phyloP scores from a whole-genome alignment of 2,113 vertebrate species.

The Jacana jacana region DNA sequence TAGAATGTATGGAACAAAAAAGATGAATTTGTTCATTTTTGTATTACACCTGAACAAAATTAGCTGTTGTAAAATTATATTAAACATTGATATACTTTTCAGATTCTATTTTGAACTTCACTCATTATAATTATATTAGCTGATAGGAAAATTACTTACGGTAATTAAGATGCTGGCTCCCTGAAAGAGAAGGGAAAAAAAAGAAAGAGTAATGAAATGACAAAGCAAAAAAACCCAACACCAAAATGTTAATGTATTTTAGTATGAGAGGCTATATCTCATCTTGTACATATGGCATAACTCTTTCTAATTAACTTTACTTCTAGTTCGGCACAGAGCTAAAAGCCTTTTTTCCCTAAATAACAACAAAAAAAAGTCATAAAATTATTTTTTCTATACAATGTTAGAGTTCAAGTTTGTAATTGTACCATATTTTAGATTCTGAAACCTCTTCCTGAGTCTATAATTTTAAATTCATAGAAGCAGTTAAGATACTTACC shows the following conservation, averaged over 20 bases:
- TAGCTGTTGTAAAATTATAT: slow-evolving; percentile 34
- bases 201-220: slow-evolving; percentile 10
- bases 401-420: neutral
- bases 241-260: neutral
- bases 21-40: slow-evolving; percentile 29
- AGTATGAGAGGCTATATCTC: neutral
- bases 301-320: slow-evolving; percentile 25
- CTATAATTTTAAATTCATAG: neutral
- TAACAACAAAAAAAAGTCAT: neutral
- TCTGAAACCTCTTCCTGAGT: neutral
- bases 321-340: neutral
- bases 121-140: slow-evolving; percentile 34
- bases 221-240: neutral
- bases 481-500: slow-evolving; percentile 46
- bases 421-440: neutral
- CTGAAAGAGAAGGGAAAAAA: slow-evolving; percentile 43
- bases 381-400: neutral
- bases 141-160: slow-evolving; percentile 60
- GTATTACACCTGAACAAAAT: slow-evolving; percentile 30
- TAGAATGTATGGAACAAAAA: slow-evolving; percentile 6
- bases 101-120: slow-evolving; percentile 35
- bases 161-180: slow-evolving; percentile 54
- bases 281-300: neutral
- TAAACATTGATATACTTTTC: slow-evolving; percentile 38
- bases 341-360: neutral